Evolutionary conservation across 2,888 invertebrate species (phyloP).

Genomic region (Notodonta ziczac): DNA sequence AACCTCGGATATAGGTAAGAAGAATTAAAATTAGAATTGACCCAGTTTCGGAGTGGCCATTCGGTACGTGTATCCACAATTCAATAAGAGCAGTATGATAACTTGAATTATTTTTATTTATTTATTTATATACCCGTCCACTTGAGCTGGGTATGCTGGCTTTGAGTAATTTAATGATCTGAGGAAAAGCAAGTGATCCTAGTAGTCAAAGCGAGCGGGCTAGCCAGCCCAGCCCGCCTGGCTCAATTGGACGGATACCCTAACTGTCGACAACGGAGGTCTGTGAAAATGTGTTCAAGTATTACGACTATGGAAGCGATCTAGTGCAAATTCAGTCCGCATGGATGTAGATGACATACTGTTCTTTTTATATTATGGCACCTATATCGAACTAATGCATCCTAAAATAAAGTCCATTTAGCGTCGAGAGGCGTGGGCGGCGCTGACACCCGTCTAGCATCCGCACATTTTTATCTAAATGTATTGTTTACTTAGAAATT

Average conservation of each 20-base stretch:
- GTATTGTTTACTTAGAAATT: constrained; percentile 44
- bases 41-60: constrained; percentile 52
- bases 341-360: not conserved
- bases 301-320: too few species aligned
- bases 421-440: constrained; percentile 41
- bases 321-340: not conserved
- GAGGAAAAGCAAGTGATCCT: too few species aligned
- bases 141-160: too few species aligned
- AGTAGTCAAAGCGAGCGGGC: too few species aligned
- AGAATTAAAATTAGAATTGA: constrained; percentile 53
- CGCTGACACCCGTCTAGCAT: constrained; percentile 43
- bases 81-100: not conserved
- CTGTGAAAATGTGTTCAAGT: not conserved
- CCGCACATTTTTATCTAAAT: constrained; percentile 44
- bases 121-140: not conserved
- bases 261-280: too few species aligned
- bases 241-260: too few species aligned
- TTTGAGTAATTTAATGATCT: too few species aligned
- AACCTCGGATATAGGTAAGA: constrained; percentile 43
- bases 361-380: constrained; percentile 4
- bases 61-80: constrained; percentile 31
- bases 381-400: constrained; percentile 38
- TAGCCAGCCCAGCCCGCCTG: too few species aligned
- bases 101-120: not conserved
- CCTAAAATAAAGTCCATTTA: constrained; percentile 60